Evolutionary conservation across 2,888 invertebrate species (phyloP).

Genomic region (Diarsia rubi): DNA sequence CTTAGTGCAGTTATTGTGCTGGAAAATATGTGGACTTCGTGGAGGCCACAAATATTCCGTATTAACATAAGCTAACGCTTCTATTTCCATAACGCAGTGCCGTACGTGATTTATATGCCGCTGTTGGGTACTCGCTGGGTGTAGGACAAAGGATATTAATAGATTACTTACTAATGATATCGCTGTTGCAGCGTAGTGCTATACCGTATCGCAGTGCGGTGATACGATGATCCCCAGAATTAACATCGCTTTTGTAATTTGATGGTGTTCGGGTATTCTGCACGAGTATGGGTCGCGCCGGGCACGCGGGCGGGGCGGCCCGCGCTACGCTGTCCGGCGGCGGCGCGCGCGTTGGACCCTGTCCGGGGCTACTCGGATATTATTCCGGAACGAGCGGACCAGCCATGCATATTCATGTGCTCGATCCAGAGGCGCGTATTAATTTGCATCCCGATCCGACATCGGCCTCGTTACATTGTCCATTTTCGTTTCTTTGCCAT

Average conservation of each 20-base stretch:
- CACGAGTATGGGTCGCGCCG: conserved; percentile 55
- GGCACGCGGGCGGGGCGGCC: conserved; percentile 33
- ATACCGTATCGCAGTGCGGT: conserved; percentile 17
- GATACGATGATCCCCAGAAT: conserved; percentile 40
- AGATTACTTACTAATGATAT: conserved; percentile 54
- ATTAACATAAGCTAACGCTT: conserved; percentile 44
- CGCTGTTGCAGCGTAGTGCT: conserved; percentile 11
- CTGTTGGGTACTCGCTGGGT: conserved; percentile 22
- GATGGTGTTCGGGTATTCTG: conserved; percentile 62
- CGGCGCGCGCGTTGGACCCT: conserved; percentile 63
- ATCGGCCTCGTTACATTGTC: conserved; percentile 81
- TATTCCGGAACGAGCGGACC: conserved; percentile 83
- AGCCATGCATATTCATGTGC: conserved; percentile 89
- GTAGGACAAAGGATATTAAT: conserved; percentile 48
- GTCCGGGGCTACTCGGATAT: conserved; percentile 80
- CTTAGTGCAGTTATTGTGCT: conserved; percentile 51
- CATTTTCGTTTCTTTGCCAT: conserved; percentile 85
- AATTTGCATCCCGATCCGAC: conserved; percentile 88
- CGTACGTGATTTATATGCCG: conserved; percentile 51
- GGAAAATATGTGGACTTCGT: conserved; percentile 49
- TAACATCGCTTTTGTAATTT: conserved; percentile 58
- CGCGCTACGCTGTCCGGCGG: conserved; percentile 34
- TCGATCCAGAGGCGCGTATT: conserved; percentile 88
- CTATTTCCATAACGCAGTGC: conserved; percentile 52
- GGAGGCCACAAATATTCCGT: conserved; percentile 33